phyloP scores from a whole-genome alignment of 1,140 invertebrate genomes.

The Solenopsis invicta region DNA sequence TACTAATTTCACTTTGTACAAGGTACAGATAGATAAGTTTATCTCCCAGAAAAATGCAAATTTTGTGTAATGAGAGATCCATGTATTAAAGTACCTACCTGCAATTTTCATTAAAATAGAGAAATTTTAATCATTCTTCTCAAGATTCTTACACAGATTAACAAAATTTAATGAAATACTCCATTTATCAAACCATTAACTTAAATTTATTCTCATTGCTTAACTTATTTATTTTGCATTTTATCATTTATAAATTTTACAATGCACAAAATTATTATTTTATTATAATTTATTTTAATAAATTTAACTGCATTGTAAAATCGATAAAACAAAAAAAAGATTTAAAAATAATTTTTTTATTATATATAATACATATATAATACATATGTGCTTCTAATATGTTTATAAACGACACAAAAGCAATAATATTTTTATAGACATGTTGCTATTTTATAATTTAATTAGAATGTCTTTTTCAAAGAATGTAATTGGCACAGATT shows the following conservation, averaged over 20 bases:
- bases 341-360: background rate
- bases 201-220: slow-evolving; percentile 2
- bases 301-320: background rate
- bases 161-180: slow-evolving; percentile 22
- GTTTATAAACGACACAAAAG: background rate
- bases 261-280: background rate
- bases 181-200: slow-evolving; percentile 23
- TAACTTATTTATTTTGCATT: background rate
- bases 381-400: background rate
- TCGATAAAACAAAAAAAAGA: background rate
- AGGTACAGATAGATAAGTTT: slow-evolving; percentile 17
- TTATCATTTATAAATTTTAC: background rate
- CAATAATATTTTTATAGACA: background rate
- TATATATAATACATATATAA: background rate
- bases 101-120: slow-evolving; percentile 42
- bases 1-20: background rate
- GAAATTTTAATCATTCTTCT: slow-evolving; percentile 45
- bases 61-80: slow-evolving; percentile 15
- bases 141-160: background rate
- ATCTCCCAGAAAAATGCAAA: background rate
- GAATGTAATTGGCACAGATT: slow-evolving; percentile 18
- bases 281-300: background rate
- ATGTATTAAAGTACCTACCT: slow-evolving; percentile 30
- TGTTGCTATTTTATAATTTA: background rate
- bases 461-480: slow-evolving; percentile 11